Percentiles rank a stretch among this genome's conserved stretches.
These are phyloP conservation scores for Nysson spinosus DNA, from an alignment of 2,888 invertebrate species.

Conservation along the genomic window DNA sequence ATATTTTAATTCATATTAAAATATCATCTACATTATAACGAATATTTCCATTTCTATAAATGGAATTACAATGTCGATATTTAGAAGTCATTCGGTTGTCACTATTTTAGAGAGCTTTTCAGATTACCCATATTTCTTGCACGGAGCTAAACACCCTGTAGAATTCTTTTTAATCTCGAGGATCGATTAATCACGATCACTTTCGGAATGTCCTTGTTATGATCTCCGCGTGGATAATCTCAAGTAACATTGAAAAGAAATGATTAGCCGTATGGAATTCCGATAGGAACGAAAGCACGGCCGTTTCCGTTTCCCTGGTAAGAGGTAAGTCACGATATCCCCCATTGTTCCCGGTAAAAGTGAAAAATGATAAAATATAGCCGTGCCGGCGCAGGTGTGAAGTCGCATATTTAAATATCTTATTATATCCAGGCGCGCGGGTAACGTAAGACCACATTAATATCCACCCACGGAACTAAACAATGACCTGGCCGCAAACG, in stretches of 20 bases:
- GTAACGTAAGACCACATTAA: constrained; percentile 55
- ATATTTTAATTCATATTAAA: too few relatives aligned
- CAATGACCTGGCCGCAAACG: constrained; percentile 52
- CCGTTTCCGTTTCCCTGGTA: constrained; percentile 42
- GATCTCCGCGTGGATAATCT: background rate
- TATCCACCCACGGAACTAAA: constrained; percentile 56
- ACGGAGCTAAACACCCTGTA: too few relatives aligned
- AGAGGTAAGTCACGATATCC: constrained; percentile 47
- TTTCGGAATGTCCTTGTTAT: too few relatives aligned
- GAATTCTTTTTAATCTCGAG: too few relatives aligned
- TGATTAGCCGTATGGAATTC: constrained; percentile 12
- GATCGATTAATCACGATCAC: too few relatives aligned
- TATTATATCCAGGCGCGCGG: constrained; percentile 50
- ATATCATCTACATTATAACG: too few relatives aligned
- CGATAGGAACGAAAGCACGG: constrained; percentile 26
- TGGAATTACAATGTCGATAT: too few relatives aligned
- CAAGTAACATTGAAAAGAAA: constrained; percentile 16
- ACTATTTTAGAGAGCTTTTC: too few relatives aligned
- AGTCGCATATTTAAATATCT: constrained; percentile 58
- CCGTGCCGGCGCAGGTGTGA: constrained; percentile 50
- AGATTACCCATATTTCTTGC: too few relatives aligned
- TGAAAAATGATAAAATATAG: constrained; percentile 44
- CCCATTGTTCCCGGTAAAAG: constrained; percentile 43
- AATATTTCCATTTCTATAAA: too few relatives aligned
- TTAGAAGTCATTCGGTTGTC: too few relatives aligned